phyloP scores from a whole-genome alignment of 2,797 vertebrate genomes.

The Tangara arthus region DNA sequence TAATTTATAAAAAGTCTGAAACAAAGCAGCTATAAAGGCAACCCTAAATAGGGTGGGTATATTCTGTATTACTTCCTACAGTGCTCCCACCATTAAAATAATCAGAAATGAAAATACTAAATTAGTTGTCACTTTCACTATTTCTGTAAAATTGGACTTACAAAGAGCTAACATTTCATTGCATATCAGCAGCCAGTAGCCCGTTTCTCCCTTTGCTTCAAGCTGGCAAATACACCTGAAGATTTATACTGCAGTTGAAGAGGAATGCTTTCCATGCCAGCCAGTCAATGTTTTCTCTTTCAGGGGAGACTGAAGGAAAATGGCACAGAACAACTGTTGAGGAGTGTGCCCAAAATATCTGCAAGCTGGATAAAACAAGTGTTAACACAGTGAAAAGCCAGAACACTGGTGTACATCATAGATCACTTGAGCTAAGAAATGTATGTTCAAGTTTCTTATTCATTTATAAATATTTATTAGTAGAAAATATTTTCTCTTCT shows the following conservation, averaged over 20 bases:
- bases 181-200: background rate
- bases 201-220: background rate
- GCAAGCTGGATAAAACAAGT: background rate
- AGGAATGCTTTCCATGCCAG: background rate
- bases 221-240: slow-evolving; percentile 28
- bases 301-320: background rate
- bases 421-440: background rate
- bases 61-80: background rate
- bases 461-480: background rate
- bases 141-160: background rate
- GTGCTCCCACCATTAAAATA: background rate
- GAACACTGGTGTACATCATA: background rate
- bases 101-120: background rate
- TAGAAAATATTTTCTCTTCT: background rate
- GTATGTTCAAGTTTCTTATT: background rate
- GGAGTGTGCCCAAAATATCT: background rate
- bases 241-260: background rate
- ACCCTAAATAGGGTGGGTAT: slow-evolving; percentile 19
- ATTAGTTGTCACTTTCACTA: background rate
- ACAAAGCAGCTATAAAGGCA: slow-evolving; percentile 69
- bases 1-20: slow-evolving; percentile 73
- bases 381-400: background rate
- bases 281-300: background rate
- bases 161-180: background rate
- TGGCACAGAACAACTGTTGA: background rate